These are phyloP conservation scores for Gadopsis marmoratus DNA, from an alignment of 2,797 vertebrate genomes.

Conservation along the genomic window DNA sequence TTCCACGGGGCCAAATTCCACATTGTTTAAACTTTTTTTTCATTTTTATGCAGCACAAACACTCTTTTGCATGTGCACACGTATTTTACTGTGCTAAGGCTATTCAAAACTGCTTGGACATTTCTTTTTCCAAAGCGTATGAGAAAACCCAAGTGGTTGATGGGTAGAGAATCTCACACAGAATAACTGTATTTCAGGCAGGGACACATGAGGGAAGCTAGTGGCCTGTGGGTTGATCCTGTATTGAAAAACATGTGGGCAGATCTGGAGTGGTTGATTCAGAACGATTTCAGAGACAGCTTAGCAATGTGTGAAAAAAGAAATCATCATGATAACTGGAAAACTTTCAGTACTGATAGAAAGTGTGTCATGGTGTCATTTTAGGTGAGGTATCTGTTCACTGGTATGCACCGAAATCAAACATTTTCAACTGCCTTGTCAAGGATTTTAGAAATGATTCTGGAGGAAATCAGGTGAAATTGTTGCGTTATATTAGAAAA, in stretches of 20 bases:
- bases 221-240: conserved; percentile 59
- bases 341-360: conserved; percentile 16
- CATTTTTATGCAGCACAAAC: neutral
- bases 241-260: conserved; percentile 67
- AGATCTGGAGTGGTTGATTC: conserved; percentile 68
- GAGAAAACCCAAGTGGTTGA: conserved; percentile 21
- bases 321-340: conserved; percentile 23
- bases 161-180: conserved; percentile 35
- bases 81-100: neutral
- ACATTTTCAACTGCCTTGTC: neutral
- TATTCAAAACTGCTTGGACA: conserved; percentile 2
- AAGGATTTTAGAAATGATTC: neutral
- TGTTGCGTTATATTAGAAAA: neutral
- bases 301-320: conserved; percentile 18
- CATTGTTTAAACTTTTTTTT: conserved; percentile 15
- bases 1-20: conserved; percentile 33
- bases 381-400: conserved; percentile 4
- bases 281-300: conserved; percentile 39
- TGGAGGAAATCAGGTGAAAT: neutral
- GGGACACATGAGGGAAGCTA: conserved; percentile 51
- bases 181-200: conserved; percentile 47
- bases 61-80: neutral
- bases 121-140: neutral
- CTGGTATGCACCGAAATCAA: neutral
- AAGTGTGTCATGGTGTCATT: conserved; percentile 27